Evolutionary conservation across 2,888 invertebrate genomes (phyloP), one percentile per base, ranked within the genome.

Genomic region (Platycnemis pennipes): DNA sequence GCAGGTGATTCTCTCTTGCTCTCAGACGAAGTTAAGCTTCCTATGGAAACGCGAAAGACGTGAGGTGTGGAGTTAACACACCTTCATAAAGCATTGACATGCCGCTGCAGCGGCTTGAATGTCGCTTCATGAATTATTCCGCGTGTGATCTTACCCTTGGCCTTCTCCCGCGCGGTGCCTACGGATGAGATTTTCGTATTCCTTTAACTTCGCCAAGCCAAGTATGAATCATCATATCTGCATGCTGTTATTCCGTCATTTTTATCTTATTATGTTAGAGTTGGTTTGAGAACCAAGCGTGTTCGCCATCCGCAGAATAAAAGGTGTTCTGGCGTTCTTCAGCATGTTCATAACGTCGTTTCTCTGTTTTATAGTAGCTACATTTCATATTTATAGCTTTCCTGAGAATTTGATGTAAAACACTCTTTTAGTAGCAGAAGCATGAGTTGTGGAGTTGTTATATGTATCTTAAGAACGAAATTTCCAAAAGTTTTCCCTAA

Each of bases 61-160:
- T 77, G 77, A 77, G 37, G 31, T 77, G 37, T 77, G 31, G 77
- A 77, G 77, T 77, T 77, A 77, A 77, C 77, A 37, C 37, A 77
- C 44, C 87, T 87, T 87, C 87, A 87, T 87, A 45, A 87, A 45
- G 45, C 87, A 87, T 87, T 87, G 87, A 45, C 87, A 45, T 87
- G 46, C 22, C 46, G 44, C 63, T n/a, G 44, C 11, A 8, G n/a
- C 63, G 44, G 44, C 37, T 37, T 31, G 56, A 44, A 44, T 63
- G 91, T n/a, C 69, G 91, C 91, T 63, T 63, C 91, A 91, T 91
- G 91, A 63, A 91, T 91, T 63, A 91, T 91, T 91, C 91, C 91
- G 63, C 45, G 91, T 8, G 91, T 91, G 63, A 91, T 37, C 91
- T n/a, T n/a, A 44, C 56, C 91, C 63, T 91, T 91, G n/a, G 63